phyloP scores from a whole-genome alignment of 2,797 vertebrate genomes.

The Lycodopsis pacificus region DNA sequence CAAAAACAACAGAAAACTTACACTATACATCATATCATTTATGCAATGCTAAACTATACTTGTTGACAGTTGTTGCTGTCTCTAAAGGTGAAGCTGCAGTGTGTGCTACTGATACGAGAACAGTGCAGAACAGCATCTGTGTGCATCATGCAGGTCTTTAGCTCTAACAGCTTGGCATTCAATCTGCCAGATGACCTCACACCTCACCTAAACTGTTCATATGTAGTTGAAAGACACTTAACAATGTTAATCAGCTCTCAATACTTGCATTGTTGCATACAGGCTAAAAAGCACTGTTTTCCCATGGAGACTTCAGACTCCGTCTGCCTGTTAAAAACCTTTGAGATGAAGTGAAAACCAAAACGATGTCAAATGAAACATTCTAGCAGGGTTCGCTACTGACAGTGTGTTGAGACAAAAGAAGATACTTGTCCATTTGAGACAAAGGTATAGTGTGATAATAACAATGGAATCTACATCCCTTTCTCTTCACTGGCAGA shows the following conservation, averaged over 20 bases:
- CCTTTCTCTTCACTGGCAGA: background rate
- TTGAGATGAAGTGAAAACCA: background rate
- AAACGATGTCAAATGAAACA: background rate
- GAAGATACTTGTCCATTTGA: background rate
- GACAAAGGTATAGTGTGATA: background rate
- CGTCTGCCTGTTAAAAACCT: background rate
- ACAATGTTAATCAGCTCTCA: background rate
- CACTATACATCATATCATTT: background rate
- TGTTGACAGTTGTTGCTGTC: background rate
- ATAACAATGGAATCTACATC: background rate
- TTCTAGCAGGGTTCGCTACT: background rate
- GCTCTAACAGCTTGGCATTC: background rate
- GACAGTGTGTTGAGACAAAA: background rate
- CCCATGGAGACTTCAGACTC: background rate
- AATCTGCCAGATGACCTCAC: slow-evolving; percentile 2
- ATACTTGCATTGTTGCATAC: background rate
- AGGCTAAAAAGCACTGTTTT: background rate
- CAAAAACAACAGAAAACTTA: background rate
- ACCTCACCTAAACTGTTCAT: background rate
- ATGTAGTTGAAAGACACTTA: too few species aligned
- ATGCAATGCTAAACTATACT: background rate
- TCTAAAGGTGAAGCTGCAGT: background rate
- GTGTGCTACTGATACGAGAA: background rate
- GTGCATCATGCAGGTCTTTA: background rate
- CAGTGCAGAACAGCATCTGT: background rate